Conservation (phyloP, 2,113 vertebrate genomes). For the Gymnocephalus cernua region DNA sequence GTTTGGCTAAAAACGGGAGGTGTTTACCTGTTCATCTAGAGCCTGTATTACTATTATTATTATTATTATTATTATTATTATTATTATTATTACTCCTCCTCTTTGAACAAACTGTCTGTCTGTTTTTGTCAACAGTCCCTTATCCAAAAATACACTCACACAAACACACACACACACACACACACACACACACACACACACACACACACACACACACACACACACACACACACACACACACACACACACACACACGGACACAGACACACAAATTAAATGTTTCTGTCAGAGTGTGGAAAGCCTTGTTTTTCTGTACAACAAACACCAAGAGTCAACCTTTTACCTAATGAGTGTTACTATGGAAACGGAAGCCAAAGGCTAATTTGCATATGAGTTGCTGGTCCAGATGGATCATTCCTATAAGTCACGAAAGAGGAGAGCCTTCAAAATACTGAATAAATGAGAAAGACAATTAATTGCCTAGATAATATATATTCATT, state of each 20-base stretch:
- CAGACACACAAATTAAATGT: background rate
- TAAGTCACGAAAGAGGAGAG: background rate
- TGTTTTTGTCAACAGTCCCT: background rate
- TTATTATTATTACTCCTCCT: too few species aligned
- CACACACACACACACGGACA: constrained; percentile 9
- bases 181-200: constrained; percentile 18
- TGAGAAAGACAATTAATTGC: background rate
- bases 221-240: background rate
- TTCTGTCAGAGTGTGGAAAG: constrained; percentile 13
- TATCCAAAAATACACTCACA: constrained; percentile 12
- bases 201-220: constrained; percentile 7
- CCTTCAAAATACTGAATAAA: constrained; percentile 3
- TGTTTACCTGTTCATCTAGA: background rate
- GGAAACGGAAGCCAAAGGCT: constrained; percentile 61
- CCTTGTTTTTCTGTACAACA: too few species aligned
- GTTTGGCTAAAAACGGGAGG: background rate
- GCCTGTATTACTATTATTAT: too few species aligned
- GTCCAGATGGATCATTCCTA: constrained; percentile 22
- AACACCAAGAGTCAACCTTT: constrained; percentile 63
- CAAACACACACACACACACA: constrained; percentile 29
- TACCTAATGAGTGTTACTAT: constrained; percentile 77
- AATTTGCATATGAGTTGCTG: constrained; percentile 56
- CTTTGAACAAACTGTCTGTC: background rate
- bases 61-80: too few species aligned
- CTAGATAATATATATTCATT: background rate